Base-by-base conservation (phyloP, 2,888 invertebrate genomes). In the Aleiodes alternator region DNA sequence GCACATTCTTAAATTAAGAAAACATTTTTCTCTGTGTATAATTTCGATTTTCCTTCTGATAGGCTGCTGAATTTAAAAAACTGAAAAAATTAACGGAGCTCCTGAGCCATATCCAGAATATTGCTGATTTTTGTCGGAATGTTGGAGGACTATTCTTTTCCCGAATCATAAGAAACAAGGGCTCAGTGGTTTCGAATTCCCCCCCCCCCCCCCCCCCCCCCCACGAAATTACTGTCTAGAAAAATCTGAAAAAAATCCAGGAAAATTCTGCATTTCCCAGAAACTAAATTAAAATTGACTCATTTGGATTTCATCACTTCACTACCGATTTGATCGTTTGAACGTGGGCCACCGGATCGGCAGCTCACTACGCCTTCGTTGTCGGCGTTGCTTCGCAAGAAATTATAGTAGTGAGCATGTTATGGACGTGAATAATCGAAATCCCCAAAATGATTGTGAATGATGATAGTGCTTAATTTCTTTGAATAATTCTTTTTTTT, bases 331-430 rank as follows among this genome's bases (percentile, higher is more conserved):
- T 14, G 29, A 53, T 34, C 11, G 43, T 48, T 11, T 14, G 53
- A 57, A 16, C 48, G 68, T 43, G 61, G 31, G 69, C 56, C 43
- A 68, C n/a, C 61, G 78, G 53, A 31, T 72, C 51, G 73, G 78
- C 76, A 78, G 78, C 75, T 76, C 72, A 71, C 73, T 76, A 76
- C 76, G 66, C 73, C 73, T 71, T 66, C 75, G 72, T 73, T 34
- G 23, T 72, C 55, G 16, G 69, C 75, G 75, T 70, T 69, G 69
- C 56, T 50, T 38, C 23, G 48, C 72, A 43, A 69, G 59, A 73
- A 11, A 56, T 31, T 61, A 69, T 38, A 56, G 38, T 34, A 29
- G 11, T 43, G 43, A 43, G 43, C 8, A 55, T 14, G 29, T 69
- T 53, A 9, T 48, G 3, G 51, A 43, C 43, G 43, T 31, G 55